Evolutionary conservation across 2,797 vertebrate genomes (phyloP).

Genomic region (Zalophus californianus): DNA sequence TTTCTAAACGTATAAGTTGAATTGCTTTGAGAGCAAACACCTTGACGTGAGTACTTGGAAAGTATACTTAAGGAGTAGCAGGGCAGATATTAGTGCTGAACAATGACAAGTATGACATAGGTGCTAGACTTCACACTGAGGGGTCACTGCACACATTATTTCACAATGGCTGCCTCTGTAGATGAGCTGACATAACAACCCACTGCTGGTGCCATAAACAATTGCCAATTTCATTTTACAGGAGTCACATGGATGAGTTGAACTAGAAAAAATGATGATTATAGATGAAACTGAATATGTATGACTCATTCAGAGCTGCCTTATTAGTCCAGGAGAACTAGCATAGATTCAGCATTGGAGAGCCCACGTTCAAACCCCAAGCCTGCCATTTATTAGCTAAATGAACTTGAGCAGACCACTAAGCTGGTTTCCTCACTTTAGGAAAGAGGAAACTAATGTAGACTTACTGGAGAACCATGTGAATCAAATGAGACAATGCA

Average conservation of each 20-base stretch:
- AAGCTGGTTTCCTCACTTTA: slow-evolving; percentile 45
- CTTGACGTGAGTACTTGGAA: slow-evolving; percentile 26
- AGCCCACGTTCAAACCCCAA: slow-evolving; percentile 42
- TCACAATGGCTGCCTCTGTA: slow-evolving; percentile 66
- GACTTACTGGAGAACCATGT: slow-evolving; percentile 34
- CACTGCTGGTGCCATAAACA: slow-evolving; percentile 51
- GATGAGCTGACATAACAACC: slow-evolving; percentile 65
- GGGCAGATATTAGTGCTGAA: neutral
- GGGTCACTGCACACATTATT: slow-evolving; percentile 47
- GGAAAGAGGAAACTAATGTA: slow-evolving; percentile 58
- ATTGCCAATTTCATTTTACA: slow-evolving; percentile 70
- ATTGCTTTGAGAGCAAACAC: neutral
- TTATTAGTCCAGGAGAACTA: neutral
- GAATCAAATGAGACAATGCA: slow-evolving; percentile 49
- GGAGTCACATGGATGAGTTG: slow-evolving; percentile 37
- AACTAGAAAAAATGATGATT: slow-evolving; percentile 73
- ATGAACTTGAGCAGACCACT: slow-evolving; percentile 55
- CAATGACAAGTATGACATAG: slow-evolving; percentile 42
- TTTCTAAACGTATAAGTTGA: neutral
- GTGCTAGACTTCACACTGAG: neutral
- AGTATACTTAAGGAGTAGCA: neutral
- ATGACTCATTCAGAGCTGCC: slow-evolving; percentile 39
- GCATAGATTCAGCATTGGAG: neutral
- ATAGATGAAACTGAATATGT: slow-evolving; percentile 54
- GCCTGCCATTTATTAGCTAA: slow-evolving; percentile 41